Evolutionary conservation across 2,113 vertebrate genomes (phyloP).

Genomic region (Gobiocypris rarus): DNA sequence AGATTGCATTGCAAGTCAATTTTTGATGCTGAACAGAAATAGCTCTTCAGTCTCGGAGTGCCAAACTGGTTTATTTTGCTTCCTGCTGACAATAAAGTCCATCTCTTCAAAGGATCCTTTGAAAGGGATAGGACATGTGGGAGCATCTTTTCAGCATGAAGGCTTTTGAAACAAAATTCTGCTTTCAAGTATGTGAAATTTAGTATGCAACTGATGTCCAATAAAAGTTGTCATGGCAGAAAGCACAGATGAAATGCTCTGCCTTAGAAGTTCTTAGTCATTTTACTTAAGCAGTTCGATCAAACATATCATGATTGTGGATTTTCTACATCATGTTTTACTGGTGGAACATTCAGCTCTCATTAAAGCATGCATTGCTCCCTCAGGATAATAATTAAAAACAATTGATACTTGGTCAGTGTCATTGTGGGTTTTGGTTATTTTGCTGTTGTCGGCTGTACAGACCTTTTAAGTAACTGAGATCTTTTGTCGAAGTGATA

Average conservation of each 20-base stretch:
- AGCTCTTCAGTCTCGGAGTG: not conserved
- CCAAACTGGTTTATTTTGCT: not conserved
- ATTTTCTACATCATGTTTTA: not conserved
- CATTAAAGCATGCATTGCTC: not conserved
- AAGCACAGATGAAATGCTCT: not conserved
- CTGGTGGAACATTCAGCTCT: not conserved
- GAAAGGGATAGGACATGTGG: not conserved
- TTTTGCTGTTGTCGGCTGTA: no score
- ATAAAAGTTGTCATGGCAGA: not conserved
- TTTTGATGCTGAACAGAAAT: not conserved
- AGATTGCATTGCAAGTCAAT: not conserved
- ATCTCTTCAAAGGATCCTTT: constrained; percentile 19
- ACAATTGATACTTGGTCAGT: not conserved
- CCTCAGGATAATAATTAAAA: no score
- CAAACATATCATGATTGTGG: not conserved
- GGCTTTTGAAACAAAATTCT: not conserved
- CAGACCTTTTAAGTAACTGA: no score
- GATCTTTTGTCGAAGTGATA: no score
- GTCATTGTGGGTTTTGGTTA: no score
- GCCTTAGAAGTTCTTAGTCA: not conserved
- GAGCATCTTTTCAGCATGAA: not conserved
- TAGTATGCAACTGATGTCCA: not conserved
- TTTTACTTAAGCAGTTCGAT: not conserved
- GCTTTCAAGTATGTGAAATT: constrained; percentile 1
- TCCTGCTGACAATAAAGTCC: constrained; percentile 3